Evolutionary conservation across 2,113 vertebrate genomes (phyloP).

Genomic region (Amblyornis subalaris): DNA sequence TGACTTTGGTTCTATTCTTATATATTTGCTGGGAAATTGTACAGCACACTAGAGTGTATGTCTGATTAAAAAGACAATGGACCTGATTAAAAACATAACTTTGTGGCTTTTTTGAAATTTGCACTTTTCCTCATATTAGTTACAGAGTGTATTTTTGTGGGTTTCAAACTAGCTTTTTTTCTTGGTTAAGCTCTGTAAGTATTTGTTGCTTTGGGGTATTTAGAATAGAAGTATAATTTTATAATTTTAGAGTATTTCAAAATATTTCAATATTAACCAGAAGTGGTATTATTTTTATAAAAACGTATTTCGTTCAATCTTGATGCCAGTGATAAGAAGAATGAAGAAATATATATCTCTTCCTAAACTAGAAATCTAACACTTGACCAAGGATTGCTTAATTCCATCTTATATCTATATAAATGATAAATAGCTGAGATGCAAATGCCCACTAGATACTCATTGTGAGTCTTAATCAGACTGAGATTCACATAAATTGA

Average conservation of each 20-base stretch:
- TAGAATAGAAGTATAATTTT: background rate
- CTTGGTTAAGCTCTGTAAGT: background rate
- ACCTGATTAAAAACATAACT: background rate
- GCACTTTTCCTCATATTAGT: background rate
- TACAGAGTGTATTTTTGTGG: background rate
- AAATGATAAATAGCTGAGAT: background rate
- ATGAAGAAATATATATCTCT: background rate
- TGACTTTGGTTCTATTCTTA: background rate
- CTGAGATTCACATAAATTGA: background rate
- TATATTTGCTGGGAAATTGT: background rate
- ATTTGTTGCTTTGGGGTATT: background rate
- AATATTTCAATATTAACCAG: background rate
- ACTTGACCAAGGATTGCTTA: background rate
- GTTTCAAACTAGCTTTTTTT: background rate
- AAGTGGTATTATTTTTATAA: background rate
- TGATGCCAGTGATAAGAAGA: background rate
- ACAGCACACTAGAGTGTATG: background rate
- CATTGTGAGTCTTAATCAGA: background rate
- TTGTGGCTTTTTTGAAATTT: rapidly evolving
- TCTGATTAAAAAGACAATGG: background rate
- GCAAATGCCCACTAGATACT: background rate
- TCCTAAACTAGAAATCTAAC: background rate
- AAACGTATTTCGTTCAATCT: background rate
- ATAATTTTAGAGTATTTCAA: background rate
- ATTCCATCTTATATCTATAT: background rate